phyloP scores from a whole-genome alignment of 2,888 invertebrate species.

The Tetramorium bicarinatum region DNA sequence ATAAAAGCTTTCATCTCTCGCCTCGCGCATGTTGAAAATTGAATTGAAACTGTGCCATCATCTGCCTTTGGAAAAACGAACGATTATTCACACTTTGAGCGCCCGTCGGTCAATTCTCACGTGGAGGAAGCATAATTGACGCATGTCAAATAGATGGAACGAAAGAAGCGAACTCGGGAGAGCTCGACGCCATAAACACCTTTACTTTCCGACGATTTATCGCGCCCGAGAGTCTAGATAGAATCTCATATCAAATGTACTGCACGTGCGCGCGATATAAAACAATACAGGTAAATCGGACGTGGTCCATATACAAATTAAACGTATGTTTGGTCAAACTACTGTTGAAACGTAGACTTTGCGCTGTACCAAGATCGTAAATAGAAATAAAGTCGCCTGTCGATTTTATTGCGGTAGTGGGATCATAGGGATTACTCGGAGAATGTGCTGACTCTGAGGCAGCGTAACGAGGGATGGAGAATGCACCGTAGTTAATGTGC shows the following conservation, averaged over 20 bases:
- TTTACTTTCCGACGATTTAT: neutral
- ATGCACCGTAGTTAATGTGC: neutral
- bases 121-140: neutral
- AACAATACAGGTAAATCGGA: neutral
- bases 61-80: neutral
- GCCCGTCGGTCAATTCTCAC: neutral
- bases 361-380: neutral
- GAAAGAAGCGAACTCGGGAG: neutral
- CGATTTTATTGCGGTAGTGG: neutral
- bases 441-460: slow-evolving; percentile 38
- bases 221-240: neutral
- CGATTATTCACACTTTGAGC: neutral
- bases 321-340: too few relatives aligned
- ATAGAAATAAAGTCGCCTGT: neutral
- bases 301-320: neutral
- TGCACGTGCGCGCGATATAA: neutral
- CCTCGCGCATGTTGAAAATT: slow-evolving; percentile 8
- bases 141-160: neutral
- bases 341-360: neutral
- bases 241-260: neutral
- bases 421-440: neutral
- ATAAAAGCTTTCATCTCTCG: neutral
- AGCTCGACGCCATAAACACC: neutral
- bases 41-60: neutral
- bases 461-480: slow-evolving; percentile 32